Base-by-base conservation (phyloP, 2,113 vertebrate species). In the Dipodomys stephensi region DNA sequence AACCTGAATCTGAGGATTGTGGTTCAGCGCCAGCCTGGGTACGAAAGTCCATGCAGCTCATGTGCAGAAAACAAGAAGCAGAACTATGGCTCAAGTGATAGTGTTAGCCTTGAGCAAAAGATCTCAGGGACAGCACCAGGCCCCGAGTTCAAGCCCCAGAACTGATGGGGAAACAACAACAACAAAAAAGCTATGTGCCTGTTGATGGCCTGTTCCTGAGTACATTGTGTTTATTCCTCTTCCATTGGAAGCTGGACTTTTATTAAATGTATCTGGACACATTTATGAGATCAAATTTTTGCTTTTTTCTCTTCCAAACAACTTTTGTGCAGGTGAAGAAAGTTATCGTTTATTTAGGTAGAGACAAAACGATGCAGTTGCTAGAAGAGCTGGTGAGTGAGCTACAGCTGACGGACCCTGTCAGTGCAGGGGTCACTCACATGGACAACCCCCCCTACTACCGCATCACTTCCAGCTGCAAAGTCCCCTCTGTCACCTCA, bases 391-490 rank as follows among this genome's bases (percentile, higher is more conserved):
- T 99, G 96, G 99, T 99, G 98, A 98, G 98, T 89, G 99, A 99
- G 94, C 98, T 99, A 9, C 99, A 99, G 96, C 98, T 99, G 90
- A 99, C 99, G 0, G 99, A 99, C 68, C 98, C 97, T 0, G 99
- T 99, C 72, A 99, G 98, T 97, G 99, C 99, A 10, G 99, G 99
- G 13, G 99, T 99, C 96, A 99, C 99, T 18, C 99, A 99, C 97
- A 99, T 99, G 99, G 99, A 99, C 96, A 99, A 99, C 96, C 99
- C 99, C 35, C 99, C 99, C 0, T 99, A 99, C 94, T 99, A 99
- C 95, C 99, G 99, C 92, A 99, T 99, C 98, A 99, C 99, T 94
- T 99, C 99, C 96, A 99, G 99, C 96, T 99, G 98, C 97, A 99
- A 99, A 98, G 99, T 99, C 97, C 99, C 99, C 81, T 99, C 99